A percentile compares a stretch with the other conserved stretches of the same genome.
Evolutionary conservation across 2,888 invertebrate species (phyloP).

Genomic region (Lymantria dispar): DNA sequence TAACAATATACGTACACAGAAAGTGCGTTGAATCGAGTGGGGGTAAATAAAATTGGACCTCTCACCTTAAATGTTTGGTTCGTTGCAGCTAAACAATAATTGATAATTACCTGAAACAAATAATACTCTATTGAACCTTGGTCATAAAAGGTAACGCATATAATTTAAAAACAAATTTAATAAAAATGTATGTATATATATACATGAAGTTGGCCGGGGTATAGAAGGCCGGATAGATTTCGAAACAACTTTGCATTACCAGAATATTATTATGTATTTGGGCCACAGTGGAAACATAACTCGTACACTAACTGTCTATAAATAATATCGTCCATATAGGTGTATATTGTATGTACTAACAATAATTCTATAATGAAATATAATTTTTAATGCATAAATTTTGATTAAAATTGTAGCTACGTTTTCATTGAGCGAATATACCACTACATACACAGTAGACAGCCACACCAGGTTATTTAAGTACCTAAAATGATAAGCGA

Average conservation of each 20-base stretch:
- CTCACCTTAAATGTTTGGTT: conserved; percentile 60
- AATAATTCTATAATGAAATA: too few species aligned
- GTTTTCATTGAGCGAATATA: too few species aligned
- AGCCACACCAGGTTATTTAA: too few species aligned
- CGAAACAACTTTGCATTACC: conserved; percentile 61
- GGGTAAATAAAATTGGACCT: conserved; percentile 21
- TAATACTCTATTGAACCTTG: conserved; percentile 29
- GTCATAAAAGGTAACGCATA: conserved; percentile 20
- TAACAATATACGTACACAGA: not conserved
- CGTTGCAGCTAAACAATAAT: conserved; percentile 36
- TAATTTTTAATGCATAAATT: too few species aligned
- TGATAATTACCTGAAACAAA: conserved; percentile 71
- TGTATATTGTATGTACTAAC: too few species aligned
- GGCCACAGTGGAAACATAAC: conserved; percentile 59
- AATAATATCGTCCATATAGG: conserved; percentile 1
- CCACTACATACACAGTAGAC: too few species aligned
- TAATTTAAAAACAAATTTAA: conserved; percentile 33
- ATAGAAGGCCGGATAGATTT: conserved; percentile 63
- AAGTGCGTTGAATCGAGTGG: conserved; percentile 3
- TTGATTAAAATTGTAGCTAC: too few species aligned
- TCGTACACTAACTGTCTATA: conserved; percentile 16
- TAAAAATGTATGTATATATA: conserved; percentile 26
- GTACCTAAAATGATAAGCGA: too few species aligned
- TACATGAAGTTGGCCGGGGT: conserved; percentile 43
- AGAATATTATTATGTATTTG: conserved; percentile 62